phyloP scores from a whole-genome alignment of 2,888 invertebrate genomes.

The Caenorhabditis virilis region DNA sequence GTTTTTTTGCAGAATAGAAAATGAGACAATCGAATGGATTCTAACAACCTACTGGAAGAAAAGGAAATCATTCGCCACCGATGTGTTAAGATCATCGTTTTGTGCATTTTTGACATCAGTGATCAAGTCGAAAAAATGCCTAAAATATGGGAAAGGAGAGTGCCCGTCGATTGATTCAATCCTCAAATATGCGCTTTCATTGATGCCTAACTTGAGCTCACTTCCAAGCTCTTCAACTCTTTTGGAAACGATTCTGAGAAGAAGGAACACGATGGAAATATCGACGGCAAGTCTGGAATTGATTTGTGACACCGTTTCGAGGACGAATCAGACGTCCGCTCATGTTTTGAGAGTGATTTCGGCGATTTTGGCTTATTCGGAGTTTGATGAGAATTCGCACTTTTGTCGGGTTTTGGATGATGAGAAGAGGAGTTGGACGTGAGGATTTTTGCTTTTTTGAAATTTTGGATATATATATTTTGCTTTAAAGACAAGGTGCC shows the following conservation, averaged over 20 bases:
- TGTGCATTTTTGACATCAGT: slow-evolving; percentile 6
- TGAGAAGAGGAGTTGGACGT: slow-evolving; percentile 15
- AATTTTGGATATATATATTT: too few relatives aligned
- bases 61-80: slow-evolving; percentile 10
- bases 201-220: slow-evolving; percentile 11
- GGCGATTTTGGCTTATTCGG: slow-evolving; percentile 15
- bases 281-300: slow-evolving; percentile 3
- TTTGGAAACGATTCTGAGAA: slow-evolving; percentile 10
- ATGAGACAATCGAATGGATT: slow-evolving; percentile 6
- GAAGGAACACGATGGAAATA: neutral
- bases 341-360: slow-evolving; percentile 13
- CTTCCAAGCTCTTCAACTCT: slow-evolving; percentile 10
- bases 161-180: slow-evolving; percentile 18
- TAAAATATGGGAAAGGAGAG: slow-evolving; percentile 4
- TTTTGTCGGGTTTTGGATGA: slow-evolving; percentile 11
- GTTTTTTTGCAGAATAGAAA: neutral
- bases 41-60: slow-evolving; percentile 10
- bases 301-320: slow-evolving; percentile 21
- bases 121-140: neutral
- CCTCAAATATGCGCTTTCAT: slow-evolving; percentile 12
- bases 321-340: slow-evolving; percentile 5
- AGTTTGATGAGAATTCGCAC: slow-evolving; percentile 16
- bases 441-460: too few relatives aligned
- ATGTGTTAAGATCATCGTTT: slow-evolving; percentile 9
- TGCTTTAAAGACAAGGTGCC: too few relatives aligned